phyloP scores from a whole-genome alignment of 2,797 vertebrate genomes.

The Chromobotia macracanthus region DNA sequence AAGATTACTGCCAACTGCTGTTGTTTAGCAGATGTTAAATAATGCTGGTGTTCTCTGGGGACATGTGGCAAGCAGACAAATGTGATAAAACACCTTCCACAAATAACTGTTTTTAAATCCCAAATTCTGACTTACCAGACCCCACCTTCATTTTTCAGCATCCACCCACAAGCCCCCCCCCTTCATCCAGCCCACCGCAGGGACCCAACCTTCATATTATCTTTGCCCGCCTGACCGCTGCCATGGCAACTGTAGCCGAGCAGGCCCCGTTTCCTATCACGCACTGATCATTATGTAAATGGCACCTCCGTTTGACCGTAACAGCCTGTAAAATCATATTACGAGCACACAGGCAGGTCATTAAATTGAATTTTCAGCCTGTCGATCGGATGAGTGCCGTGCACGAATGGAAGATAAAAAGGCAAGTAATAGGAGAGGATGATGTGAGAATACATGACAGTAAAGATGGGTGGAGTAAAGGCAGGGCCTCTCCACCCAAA shows the following conservation, averaged over 20 bases:
- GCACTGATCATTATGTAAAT: slow-evolving; percentile 86
- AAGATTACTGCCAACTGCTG: slow-evolving; percentile 41
- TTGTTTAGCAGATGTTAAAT: slow-evolving; percentile 41
- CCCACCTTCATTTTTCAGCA: slow-evolving; percentile 56
- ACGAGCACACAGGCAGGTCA: slow-evolving; percentile 83
- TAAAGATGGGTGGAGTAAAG: slow-evolving; percentile 27
- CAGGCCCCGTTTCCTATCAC: slow-evolving; percentile 79
- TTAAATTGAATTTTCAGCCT: slow-evolving; percentile 86
- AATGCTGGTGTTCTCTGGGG: slow-evolving; percentile 31
- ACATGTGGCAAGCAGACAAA: slow-evolving; percentile 41
- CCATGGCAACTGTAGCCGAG: slow-evolving; percentile 59
- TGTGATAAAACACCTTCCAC: slow-evolving; percentile 36
- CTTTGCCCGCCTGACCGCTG: slow-evolving; percentile 53
- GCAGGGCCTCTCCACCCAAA: slow-evolving; percentile 47
- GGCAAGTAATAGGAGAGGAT: slow-evolving; percentile 29
- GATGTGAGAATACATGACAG: slow-evolving; percentile 27
- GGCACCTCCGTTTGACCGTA: slow-evolving; percentile 81
- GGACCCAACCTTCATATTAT: slow-evolving; percentile 75
- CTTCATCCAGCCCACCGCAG: slow-evolving; percentile 63
- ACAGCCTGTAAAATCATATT: slow-evolving; percentile 88
- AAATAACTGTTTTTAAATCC: slow-evolving; percentile 6
- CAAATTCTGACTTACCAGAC: slow-evolving; percentile 35
- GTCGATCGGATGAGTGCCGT: slow-evolving; percentile 77
- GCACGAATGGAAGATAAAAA: too few relatives aligned
- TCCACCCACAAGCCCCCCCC: slow-evolving; percentile 59